phyloP scores from a whole-genome alignment of 2,888 invertebrate genomes.

The Peribatodes rhomboidaria region DNA sequence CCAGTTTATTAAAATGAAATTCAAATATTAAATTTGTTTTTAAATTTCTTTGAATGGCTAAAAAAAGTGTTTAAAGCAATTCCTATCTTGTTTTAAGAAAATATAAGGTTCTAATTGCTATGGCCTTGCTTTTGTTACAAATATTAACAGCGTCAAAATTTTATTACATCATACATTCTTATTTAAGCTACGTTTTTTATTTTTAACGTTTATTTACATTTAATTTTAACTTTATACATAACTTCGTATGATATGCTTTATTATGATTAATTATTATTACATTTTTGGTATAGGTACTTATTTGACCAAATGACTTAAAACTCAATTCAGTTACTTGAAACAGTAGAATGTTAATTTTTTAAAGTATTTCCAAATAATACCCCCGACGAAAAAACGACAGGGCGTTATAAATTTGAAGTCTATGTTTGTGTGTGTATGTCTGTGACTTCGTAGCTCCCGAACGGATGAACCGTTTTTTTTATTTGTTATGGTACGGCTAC shows the following conservation, averaged over 20 bases:
- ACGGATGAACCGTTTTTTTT: too few species aligned
- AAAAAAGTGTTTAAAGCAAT: neutral
- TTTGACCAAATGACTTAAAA: too few species aligned
- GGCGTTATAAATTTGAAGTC: too few species aligned
- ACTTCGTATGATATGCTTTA: slow-evolving; percentile 74
- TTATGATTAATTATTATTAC: slow-evolving; percentile 61
- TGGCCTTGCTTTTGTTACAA: neutral
- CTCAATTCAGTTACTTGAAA: neutral
- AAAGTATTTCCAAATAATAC: too few species aligned
- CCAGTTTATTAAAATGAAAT: slow-evolving; percentile 27
- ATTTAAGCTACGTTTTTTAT: slow-evolving; percentile 16
- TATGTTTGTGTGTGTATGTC: too few species aligned
- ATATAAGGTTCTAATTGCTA: neutral
- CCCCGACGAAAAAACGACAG: too few species aligned
- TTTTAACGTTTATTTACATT: slow-evolving; percentile 44
- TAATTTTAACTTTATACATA: slow-evolving; percentile 53
- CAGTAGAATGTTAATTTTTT: too few species aligned
- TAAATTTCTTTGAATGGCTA: neutral
- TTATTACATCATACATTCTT: slow-evolving; percentile 12
- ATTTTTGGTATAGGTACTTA: slow-evolving; percentile 38
- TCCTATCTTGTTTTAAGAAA: neutral
- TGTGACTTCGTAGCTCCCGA: too few species aligned
- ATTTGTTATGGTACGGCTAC: too few species aligned
- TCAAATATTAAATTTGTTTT: slow-evolving; percentile 1
- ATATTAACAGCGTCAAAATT: slow-evolving; percentile 15